Base-by-base conservation (phyloP, 2,797 vertebrate species). In the Danio choprae region DNA sequence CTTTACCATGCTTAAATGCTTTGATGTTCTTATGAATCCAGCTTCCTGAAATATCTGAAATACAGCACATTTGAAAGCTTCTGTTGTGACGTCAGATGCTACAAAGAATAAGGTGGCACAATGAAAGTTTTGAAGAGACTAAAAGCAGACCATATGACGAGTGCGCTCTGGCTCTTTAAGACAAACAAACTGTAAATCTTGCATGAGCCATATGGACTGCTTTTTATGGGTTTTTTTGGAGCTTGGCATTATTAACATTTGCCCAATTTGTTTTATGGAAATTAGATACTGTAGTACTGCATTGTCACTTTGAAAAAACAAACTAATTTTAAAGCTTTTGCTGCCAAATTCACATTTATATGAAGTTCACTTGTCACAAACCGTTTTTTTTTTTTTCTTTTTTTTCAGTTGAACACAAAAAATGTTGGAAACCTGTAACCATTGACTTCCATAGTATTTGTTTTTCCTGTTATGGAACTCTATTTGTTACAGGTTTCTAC, bases 1-100 rank as follows among this genome's bases (percentile, higher is more conserved):
- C 44, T 55, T 48, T 44, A 43, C 58, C 48, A 7, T 56, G 38
- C 13, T 55, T 67, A 78, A 69, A 22, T 4, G 5, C 29, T 78
- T 50, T 69, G 55, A 41, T 69, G 53, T 29, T 77, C 9, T 40
- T 0, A 15, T 48, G 16, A 16, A 60, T 43, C 38, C 53, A 41
- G 0, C 3, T 18, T 10, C n/a, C 44, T 55, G 12, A 46, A 77
- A 56, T 50, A 22, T 16, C 53, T 20, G 13, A 6, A 18, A 56
- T 64, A 43, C 18, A 55, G 68, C 36, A 41, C 8, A 7, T 36
- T 69, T 70, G 38, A 56, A 9, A 44, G 10, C 18, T 55, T 65
- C 50, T 56, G 10, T 64, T 20, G 7, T 70, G 44, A 18, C 2
- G 1, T 50, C 10, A 38, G 8, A 6, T 16, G 18, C n/a, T 20